A percentile compares a stretch with the other conserved stretches of the same genome.
phyloP scores from a whole-genome alignment of 2,888 invertebrate genomes.

The Trissonchulus latispiculum region DNA sequence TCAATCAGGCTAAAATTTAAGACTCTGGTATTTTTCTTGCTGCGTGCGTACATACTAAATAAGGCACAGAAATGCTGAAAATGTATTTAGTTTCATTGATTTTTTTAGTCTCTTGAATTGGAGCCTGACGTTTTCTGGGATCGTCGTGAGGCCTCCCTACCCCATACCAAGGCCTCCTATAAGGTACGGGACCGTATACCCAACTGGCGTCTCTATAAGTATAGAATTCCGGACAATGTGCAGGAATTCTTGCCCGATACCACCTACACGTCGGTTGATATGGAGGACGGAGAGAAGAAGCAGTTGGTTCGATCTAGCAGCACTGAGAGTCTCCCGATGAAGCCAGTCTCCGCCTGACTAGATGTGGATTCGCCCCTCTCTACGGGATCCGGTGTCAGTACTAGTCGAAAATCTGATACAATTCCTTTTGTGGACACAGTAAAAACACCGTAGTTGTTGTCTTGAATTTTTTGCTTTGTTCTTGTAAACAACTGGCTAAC shows the following conservation, averaged over 20 bases:
- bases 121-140: not conserved
- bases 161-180: slow-evolving; percentile 28
- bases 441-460: too few relatives aligned
- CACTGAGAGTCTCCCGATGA: not conserved
- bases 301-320: not conserved
- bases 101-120: not conserved
- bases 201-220: slow-evolving; percentile 16
- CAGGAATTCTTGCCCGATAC: not conserved
- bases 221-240: not conserved
- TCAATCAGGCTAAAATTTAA: too few relatives aligned
- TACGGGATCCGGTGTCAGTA: too few relatives aligned
- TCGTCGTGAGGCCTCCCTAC: slow-evolving; percentile 20
- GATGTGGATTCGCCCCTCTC: too few relatives aligned
- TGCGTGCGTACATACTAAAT: too few relatives aligned
- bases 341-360: not conserved
- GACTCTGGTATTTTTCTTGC: too few relatives aligned
- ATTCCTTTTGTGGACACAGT: too few relatives aligned
- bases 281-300: not conserved
- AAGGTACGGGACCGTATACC: slow-evolving; percentile 8
- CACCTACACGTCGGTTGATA: not conserved
- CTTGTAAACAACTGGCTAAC: too few relatives aligned
- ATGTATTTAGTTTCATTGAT: too few relatives aligned
- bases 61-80: too few relatives aligned
- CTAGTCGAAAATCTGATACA: too few relatives aligned
- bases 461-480: too few relatives aligned